phyloP scores from a whole-genome alignment of 2,888 invertebrate genomes.

The Coenonympha arcania region DNA sequence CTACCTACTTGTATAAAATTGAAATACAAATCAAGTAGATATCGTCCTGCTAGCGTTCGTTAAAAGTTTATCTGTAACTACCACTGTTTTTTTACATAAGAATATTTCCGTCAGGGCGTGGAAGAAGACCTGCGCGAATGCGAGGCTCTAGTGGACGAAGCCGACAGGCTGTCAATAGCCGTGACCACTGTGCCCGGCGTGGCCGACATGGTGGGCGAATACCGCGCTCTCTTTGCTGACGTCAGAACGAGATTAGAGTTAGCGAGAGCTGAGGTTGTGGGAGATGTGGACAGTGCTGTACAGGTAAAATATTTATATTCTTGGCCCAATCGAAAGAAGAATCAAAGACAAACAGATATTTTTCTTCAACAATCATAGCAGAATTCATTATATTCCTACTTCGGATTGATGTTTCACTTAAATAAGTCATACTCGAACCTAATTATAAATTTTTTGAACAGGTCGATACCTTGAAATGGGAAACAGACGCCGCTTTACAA shows the following conservation, averaged over 20 bases:
- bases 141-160: conserved; percentile 50
- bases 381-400: too few species aligned
- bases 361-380: too few species aligned
- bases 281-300: conserved; percentile 59
- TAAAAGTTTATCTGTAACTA: too few species aligned
- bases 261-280: conserved; percentile 54
- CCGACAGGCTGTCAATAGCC: conserved; percentile 49
- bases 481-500: conserved; percentile 84
- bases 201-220: conserved; percentile 56
- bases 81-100: too few species aligned
- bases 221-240: conserved; percentile 54
- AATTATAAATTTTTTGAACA: conserved; percentile 54
- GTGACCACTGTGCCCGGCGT: conserved; percentile 44
- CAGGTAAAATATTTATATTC: conserved; percentile 41
- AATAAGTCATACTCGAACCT: too few species aligned
- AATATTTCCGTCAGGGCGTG: conserved; percentile 41
- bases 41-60: too few species aligned
- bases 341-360: too few species aligned
- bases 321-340: too few species aligned
- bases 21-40: too few species aligned
- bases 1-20: too few species aligned
- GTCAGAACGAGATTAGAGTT: conserved; percentile 49
- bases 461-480: conserved; percentile 83
- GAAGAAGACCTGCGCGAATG: conserved; percentile 58
- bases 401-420: too few species aligned